Evolutionary conservation across 2,888 invertebrate genomes (phyloP), one percentile per base, ranked within the genome.

Genomic region (Erpobdella octoculata): DNA sequence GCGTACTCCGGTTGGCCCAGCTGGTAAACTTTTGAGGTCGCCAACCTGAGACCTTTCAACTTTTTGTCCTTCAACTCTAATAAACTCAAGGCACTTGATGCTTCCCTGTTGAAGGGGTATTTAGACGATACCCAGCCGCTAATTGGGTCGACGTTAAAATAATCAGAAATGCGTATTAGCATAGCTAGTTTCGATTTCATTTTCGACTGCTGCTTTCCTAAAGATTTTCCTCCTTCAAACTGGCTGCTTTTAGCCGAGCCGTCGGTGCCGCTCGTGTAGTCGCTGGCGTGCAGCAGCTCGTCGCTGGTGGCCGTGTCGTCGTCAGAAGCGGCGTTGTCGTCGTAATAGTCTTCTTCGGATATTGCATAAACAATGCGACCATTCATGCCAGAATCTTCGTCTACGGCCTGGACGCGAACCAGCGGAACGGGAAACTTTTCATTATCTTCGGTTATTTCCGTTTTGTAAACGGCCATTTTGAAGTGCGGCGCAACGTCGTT

Each of bases 401-500:
- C 76, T 6, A 25, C 38, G 2, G 76, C 76, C 2, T 37, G 37
- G 1, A 76, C 76, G 31, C 64, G 64, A 21, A 64, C 58, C 12
- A 76, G 62, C 1, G 35, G 71, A 28, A 37, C 71, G 6, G 70
- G 71, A 28, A 62, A 53, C 4, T 62, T 21, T 69, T 66, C 48
- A 58, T 73, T 64, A 35, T 75, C 72, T 70, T 75, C 75, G n/a
- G 64, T 59, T 2, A 75, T 68, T 15, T 67, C 67, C 2, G 53
- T 59, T 21, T 67, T 68, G 64, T 74, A 75, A 9, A 28, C 35
- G 15, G 53, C 41, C 41, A 71, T 38, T 18, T 69, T 58, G 70
- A 75, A 75, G 35, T 36, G 38, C 6, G 75, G 75, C 15, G 66
- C 35, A 46, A 73, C 71, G 67, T 75, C 75, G 58, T 75, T 75